phyloP scores from a whole-genome alignment of 1,140 invertebrate species.

The Euura saliciscinereae region DNA sequence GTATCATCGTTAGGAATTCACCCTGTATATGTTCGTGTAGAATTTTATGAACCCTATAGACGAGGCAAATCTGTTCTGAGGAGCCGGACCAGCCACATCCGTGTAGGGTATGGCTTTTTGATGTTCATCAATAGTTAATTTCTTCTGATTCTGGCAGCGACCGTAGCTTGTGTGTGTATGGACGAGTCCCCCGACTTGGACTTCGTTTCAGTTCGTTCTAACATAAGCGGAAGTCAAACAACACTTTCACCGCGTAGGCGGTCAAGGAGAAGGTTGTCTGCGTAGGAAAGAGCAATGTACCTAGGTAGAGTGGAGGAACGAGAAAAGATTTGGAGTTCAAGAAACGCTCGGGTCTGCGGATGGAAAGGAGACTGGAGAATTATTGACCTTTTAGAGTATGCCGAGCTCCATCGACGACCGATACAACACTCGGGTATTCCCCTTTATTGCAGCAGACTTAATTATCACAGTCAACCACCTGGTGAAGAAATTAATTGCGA shows the following conservation, averaged over 20 bases:
- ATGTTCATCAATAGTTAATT: background rate
- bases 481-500: background rate
- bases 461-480: no score
- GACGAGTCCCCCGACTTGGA: background rate
- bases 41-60: no score
- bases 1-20: no score
- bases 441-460: no score
- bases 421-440: background rate
- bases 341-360: background rate
- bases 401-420: background rate
- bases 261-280: background rate
- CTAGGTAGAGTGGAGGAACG: background rate
- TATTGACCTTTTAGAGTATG: background rate
- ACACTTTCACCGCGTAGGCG: background rate
- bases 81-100: background rate
- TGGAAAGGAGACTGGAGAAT: background rate
- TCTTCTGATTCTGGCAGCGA: no score
- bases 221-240: background rate
- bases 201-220: background rate
- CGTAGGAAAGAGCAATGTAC: background rate
- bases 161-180: background rate
- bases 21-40: no score
- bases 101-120: slow-evolving; percentile 2
- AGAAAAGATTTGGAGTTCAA: background rate
- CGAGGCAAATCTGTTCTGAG: no score